Base-by-base conservation (phyloP, 2,113 vertebrate genomes). In the Geothlypis trichas region DNA sequence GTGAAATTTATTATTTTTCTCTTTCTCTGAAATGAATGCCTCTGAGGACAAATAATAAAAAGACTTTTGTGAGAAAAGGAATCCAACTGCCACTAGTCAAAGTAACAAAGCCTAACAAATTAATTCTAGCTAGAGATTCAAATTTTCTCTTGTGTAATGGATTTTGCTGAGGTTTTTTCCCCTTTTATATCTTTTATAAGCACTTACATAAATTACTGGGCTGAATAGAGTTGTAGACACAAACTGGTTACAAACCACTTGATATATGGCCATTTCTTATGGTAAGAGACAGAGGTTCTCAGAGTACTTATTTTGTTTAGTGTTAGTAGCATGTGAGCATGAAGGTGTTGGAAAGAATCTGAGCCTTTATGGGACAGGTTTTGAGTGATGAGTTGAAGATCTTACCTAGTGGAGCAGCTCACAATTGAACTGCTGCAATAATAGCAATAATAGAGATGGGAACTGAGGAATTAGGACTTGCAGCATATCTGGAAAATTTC, bases 71-170 rank as follows among this genome's bases (percentile, higher is more conserved):
- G 31, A 75, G 84, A 51, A 81, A 82, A 82, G 47, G 30, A 95
- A 90, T 94, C 20, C 78, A 93, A 80, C 39, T 83, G 59, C 87
- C 51, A 51, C 39, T 80, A 69, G 63, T 94, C 82, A 95, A 93
- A 95, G 54, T 30, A 93, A 94, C 27, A 84, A 95, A 93, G 54
- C 41, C 46, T 87, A 87, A 69, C 49, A 91, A 94, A 96, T 87
- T 4, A 74, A 49, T 79, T 71, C 47, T 66, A 87, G 62, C 20
- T 87, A 67, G 62, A 84, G 37, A 69, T 69, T 91, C 42, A 76
- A 19, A 76, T 62, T 93, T 87, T 94, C 67, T 88, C 46, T 91
- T 94, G 59, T 87, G 41, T 85, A 94, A 93, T 72, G 11, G 51
- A 82, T 87, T 89, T 89, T 68, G 13, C 46, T 93, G 63, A 59